Evolutionary conservation across 1,140 invertebrate species (phyloP).

Genomic region (Triops longicaudatus): DNA sequence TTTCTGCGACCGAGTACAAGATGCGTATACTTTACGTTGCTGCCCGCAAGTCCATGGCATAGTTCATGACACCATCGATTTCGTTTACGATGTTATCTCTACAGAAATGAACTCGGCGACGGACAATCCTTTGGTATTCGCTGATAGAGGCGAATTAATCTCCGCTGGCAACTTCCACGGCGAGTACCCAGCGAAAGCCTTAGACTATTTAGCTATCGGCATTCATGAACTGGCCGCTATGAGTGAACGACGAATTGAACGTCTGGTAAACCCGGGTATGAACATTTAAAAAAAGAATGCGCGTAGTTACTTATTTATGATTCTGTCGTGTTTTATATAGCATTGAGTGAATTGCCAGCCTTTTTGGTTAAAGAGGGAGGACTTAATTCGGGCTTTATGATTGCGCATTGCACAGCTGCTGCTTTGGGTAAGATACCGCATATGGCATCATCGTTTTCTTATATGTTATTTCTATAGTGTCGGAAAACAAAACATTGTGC

Average conservation of each 20-base stretch:
- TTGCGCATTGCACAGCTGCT: conserved; percentile 64
- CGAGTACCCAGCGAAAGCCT: conserved; percentile 65
- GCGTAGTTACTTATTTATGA: too few species aligned
- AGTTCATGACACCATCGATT: conserved; percentile 60
- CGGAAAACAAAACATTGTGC: conserved; percentile 66
- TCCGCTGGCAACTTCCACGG: conserved; percentile 64
- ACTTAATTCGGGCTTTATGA: conserved; percentile 68
- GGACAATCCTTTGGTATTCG: conserved; percentile 54
- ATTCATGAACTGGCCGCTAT: conserved; percentile 63
- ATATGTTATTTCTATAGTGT: conserved; percentile 42
- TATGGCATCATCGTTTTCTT: not conserved
- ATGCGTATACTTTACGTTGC: conserved; percentile 63
- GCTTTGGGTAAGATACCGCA: conserved; percentile 46
- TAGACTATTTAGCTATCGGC: conserved; percentile 64
- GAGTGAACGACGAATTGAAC: conserved; percentile 59
- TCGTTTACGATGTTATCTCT: conserved; percentile 52
- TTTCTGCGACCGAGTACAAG: conserved; percentile 62
- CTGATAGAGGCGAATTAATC: conserved; percentile 40
- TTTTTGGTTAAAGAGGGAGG: conserved; percentile 62
- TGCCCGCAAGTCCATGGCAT: conserved; percentile 61
- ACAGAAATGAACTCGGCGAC: conserved; percentile 65
- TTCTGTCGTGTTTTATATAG: conserved; percentile 37
- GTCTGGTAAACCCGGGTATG: conserved; percentile 54
- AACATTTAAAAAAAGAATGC: conserved; percentile 37
- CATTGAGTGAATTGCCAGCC: conserved; percentile 56